Percentiles rank a stretch among this genome's conserved stretches.
These are phyloP conservation scores for Coracias cyanogaster DNA, from an alignment of 2,797 vertebrate species.

Conservation along the genomic window DNA sequence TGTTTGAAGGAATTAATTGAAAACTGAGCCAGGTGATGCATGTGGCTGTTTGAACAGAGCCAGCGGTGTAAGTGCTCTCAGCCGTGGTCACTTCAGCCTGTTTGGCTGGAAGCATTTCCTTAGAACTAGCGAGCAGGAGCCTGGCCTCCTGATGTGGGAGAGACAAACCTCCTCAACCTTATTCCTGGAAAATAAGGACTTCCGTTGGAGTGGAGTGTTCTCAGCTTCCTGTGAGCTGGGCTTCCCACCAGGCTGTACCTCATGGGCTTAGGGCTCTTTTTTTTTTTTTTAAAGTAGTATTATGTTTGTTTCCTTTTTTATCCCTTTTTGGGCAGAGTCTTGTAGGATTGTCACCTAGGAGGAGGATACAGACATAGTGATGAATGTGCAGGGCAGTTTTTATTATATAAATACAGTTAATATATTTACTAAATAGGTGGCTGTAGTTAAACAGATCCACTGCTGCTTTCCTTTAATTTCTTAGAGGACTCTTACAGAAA, in stretches of 20 bases:
- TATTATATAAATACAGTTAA: slow-evolving; percentile 33
- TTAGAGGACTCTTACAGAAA: slow-evolving; percentile 13
- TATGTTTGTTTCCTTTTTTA: neutral
- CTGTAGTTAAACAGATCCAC: slow-evolving; percentile 36
- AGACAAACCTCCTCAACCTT: neutral
- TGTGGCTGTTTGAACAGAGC: neutral
- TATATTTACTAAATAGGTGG: slow-evolving; percentile 15
- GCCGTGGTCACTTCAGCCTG: neutral
- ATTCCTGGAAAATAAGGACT: neutral
- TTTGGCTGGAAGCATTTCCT: neutral
- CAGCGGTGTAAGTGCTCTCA: rapidly evolving
- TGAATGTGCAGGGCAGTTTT: neutral
- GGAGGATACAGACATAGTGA: neutral
- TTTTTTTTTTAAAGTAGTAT: too few species aligned
- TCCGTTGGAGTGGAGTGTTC: neutral
- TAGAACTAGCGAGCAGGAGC: neutral
- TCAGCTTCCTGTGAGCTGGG: neutral
- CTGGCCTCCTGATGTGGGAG: neutral
- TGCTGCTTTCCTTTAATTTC: slow-evolving; percentile 57
- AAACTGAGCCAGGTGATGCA: neutral
- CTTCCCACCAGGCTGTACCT: neutral
- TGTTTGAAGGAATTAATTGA: neutral
- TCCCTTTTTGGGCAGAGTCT: neutral
- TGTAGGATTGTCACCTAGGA: neutral
- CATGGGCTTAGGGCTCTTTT: neutral